A percentile compares a stretch with the other conserved stretches of the same genome.
Conservation (phyloP, 2,113 vertebrate species). For the Malurus melanocephalus region DNA sequence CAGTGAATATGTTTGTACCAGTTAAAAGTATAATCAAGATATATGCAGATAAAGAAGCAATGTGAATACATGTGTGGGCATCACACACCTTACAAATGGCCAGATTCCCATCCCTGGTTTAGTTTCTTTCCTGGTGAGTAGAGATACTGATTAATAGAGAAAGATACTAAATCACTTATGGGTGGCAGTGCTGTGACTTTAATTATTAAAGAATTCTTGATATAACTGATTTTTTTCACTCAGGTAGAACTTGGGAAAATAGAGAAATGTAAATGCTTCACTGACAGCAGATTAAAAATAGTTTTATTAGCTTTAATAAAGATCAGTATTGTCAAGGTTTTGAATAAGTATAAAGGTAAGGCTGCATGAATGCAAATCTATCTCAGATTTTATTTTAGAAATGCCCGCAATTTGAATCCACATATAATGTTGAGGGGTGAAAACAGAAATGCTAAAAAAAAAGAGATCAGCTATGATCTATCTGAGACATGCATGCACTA, state of each 20-base stretch:
- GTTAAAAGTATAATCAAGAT: conserved; percentile 61
- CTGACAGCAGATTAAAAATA: conserved; percentile 19
- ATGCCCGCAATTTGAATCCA: background rate
- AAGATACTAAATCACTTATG: conserved; percentile 23
- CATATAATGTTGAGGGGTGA: background rate
- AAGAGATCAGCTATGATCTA: background rate
- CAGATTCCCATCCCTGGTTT: conserved; percentile 7
- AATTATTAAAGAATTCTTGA: conserved; percentile 10
- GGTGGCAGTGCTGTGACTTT: background rate
- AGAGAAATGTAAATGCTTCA: conserved; percentile 40
- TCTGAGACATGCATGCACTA: background rate
- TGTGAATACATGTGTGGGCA: conserved; percentile 20
- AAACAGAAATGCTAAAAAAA: background rate
- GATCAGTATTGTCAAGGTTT: conserved; percentile 18
- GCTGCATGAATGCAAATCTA: background rate
- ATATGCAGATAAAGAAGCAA: conserved; percentile 32
- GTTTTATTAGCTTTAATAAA: conserved; percentile 37
- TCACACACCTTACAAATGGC: conserved; percentile 33
- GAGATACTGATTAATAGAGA: conserved; percentile 18
- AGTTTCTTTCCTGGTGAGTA: background rate
- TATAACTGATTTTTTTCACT: conserved; percentile 33
- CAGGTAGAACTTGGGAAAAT: conserved; percentile 33
- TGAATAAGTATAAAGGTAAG: background rate
- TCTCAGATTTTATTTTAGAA: background rate
- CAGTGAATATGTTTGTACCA: conserved; percentile 51